These are phyloP conservation scores for Zaprionus lachaisei DNA, from an alignment of 1,140 invertebrate species.

Conservation along the genomic window DNA sequence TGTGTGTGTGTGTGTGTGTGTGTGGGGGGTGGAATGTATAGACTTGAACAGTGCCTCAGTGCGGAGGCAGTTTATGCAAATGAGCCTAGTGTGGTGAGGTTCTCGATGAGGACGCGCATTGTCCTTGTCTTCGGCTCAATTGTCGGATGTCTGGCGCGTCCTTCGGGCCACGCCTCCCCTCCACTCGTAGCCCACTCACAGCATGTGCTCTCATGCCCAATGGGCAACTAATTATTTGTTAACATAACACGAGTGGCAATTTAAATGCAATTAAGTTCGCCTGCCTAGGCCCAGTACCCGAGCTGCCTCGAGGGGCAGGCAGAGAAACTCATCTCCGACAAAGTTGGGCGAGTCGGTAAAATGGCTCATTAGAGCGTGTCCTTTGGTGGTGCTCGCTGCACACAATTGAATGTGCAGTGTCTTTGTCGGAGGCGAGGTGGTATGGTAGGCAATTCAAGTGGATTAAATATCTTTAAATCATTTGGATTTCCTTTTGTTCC, in stretches of 20 bases:
- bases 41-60: background rate
- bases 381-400: slow-evolving; percentile 28
- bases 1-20: background rate
- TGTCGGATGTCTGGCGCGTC: slow-evolving; percentile 45
- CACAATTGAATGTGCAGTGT: slow-evolving; percentile 46
- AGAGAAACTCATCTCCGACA: background rate
- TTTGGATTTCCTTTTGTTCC: background rate
- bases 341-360: slow-evolving; percentile 8
- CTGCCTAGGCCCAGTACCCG: slow-evolving; percentile 22
- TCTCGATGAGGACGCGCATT: slow-evolving; percentile 26
- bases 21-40: background rate
- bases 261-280: slow-evolving; percentile 78
- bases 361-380: slow-evolving; percentile 66
- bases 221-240: slow-evolving; percentile 81
- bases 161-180: slow-evolving; percentile 39
- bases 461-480: slow-evolving; percentile 33
- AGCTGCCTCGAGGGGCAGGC: background rate
- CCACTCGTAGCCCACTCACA: background rate
- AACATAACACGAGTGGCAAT: slow-evolving; percentile 82
- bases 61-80: slow-evolving; percentile 63
- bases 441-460: slow-evolving; percentile 24
- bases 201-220: slow-evolving; percentile 51
- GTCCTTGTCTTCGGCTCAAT: slow-evolving; percentile 59
- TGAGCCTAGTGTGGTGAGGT: slow-evolving; percentile 54
- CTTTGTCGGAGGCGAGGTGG: background rate